A percentile compares a stretch with the other conserved stretches of the same genome.
Evolutionary conservation across 2,888 invertebrate species (phyloP).

Genomic region (Plebejus argus): DNA sequence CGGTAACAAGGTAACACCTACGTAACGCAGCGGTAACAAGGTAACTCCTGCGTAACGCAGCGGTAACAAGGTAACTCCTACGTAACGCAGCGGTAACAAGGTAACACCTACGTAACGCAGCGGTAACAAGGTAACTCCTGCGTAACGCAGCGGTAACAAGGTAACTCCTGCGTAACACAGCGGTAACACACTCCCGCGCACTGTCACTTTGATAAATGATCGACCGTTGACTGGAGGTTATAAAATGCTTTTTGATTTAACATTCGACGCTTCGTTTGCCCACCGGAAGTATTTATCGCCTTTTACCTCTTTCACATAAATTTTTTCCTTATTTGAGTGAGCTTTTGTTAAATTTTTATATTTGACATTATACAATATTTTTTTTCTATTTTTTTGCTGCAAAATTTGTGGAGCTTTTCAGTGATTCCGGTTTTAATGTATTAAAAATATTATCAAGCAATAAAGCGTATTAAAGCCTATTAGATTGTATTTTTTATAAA

Average conservation of each 20-base stretch:
- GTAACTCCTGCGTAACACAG: not conserved
- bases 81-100: too few species aligned
- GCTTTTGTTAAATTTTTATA: not conserved
- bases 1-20: too few species aligned
- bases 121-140: too few species aligned
- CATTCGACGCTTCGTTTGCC: conserved; percentile 1
- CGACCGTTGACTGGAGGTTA: not conserved
- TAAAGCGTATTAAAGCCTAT: too few species aligned
- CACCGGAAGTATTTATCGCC: conserved; percentile 4
- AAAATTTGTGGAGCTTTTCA: not conserved
- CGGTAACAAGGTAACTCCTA: too few species aligned
- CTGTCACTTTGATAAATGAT: conserved; percentile 6
- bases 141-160: too few species aligned
- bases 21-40: too few species aligned
- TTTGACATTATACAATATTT: not conserved
- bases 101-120: too few species aligned
- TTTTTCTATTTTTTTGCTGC: not conserved
- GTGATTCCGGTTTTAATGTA: not conserved
- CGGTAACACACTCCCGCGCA: not conserved
- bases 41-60: too few species aligned
- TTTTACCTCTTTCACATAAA: not conserved
- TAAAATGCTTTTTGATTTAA: conserved; percentile 16
- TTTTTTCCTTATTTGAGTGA: not conserved
- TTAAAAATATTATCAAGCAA: not conserved
- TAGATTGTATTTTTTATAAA: too few species aligned